Conservation (phyloP, 2,888 invertebrate species). For the Gortyna flavago region DNA sequence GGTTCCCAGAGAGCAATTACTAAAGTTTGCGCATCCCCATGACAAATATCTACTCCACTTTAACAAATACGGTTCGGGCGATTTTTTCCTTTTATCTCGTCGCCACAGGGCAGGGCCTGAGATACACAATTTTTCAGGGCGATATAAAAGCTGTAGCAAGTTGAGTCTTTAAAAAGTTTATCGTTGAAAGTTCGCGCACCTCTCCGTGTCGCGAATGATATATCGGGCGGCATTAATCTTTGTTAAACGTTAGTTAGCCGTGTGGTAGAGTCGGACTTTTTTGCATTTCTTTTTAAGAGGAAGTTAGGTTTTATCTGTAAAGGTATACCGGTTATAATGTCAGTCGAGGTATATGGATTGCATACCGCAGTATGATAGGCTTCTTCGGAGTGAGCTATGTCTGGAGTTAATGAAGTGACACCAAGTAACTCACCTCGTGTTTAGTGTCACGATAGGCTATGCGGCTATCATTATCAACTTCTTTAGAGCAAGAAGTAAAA, state of each 20-base stretch:
- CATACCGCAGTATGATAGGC: conserved; percentile 18
- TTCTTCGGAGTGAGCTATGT: conserved; percentile 12
- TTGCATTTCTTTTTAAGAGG: conserved; percentile 67
- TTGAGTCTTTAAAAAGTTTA: conserved; percentile 90
- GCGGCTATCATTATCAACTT: neutral
- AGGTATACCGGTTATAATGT: conserved; percentile 54
- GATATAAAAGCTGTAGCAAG: conserved; percentile 84
- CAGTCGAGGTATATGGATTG: conserved; percentile 46
- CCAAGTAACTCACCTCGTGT: conserved; percentile 9
- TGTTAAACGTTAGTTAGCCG: conserved; percentile 83
- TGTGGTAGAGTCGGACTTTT: conserved; percentile 70
- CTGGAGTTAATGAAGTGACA: conserved; percentile 21
- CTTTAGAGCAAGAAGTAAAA: neutral
- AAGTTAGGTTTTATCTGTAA: conserved; percentile 59
- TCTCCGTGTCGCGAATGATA: conserved; percentile 84
- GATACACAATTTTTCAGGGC: conserved; percentile 89
- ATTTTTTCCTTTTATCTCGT: conserved; percentile 86
- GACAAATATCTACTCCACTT: conserved; percentile 87
- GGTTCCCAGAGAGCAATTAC: conserved; percentile 85
- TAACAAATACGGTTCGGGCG: conserved; percentile 85
- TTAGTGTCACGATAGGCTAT: conserved; percentile 29
- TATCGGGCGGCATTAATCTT: conserved; percentile 87
- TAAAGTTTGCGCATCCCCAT: conserved; percentile 79
- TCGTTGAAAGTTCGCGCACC: conserved; percentile 87
- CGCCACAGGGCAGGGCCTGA: conserved; percentile 82